These are phyloP conservation scores for Metalampra italica DNA, from an alignment of 2,888 invertebrate genomes.

Conservation along the genomic window DNA sequence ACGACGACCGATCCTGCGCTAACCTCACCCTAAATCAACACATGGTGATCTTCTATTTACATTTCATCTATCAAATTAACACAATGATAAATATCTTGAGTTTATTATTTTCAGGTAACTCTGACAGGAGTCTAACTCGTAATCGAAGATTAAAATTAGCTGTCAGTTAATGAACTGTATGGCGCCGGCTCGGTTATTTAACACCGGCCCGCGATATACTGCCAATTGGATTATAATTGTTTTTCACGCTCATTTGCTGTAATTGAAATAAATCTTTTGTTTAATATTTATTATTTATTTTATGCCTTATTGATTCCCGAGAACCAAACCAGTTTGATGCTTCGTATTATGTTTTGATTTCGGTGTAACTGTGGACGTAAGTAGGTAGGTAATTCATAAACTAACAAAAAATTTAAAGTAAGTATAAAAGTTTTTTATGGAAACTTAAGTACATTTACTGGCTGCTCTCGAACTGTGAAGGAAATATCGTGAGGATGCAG, in stretches of 20 bases:
- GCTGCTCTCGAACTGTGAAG: no score
- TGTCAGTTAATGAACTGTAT: conserved; percentile 54
- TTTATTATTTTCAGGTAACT: conserved; percentile 51
- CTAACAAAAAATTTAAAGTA: no score
- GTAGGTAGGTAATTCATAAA: no score
- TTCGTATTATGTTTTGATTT: conserved; percentile 9
- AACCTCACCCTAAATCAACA: no score
- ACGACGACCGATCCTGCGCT: no score
- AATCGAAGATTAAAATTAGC: conserved; percentile 73
- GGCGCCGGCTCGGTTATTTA: conserved; percentile 52
- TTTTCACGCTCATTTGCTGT: conserved; percentile 70
- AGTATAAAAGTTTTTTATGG: no score
- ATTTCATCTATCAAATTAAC: background rate
- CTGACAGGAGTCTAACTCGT: conserved; percentile 56
- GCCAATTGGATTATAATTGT: conserved; percentile 69
- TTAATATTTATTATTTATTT: conserved; percentile 56
- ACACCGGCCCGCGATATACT: conserved; percentile 41
- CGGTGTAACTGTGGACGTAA: conserved; percentile 5
- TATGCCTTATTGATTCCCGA: conserved; percentile 27
- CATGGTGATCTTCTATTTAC: no score
- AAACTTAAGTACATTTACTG: no score
- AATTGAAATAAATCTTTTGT: conserved; percentile 70
- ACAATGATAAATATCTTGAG: background rate
- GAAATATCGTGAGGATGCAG: no score
- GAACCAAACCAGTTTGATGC: conserved; percentile 9